Base-by-base conservation (phyloP, 2,113 vertebrate species). In the Puntigrus tetrazona region DNA sequence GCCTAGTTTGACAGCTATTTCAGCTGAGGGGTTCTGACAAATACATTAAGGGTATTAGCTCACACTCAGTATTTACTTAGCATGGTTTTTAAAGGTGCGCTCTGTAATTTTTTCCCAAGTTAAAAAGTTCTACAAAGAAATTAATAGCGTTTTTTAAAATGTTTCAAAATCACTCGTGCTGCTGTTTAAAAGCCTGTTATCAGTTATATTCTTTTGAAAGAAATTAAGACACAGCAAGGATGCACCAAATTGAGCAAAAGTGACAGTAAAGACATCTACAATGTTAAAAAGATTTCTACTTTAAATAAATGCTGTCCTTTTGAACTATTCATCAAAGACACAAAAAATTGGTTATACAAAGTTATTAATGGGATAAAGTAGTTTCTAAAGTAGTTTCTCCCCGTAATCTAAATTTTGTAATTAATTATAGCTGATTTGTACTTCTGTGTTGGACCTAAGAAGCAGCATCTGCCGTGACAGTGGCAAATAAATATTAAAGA, bases 1-100 rank as follows among this genome's bases (percentile, higher is more conserved):
- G 85, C 63, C 88, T 85, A 88, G 78, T 86, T 88, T 87, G 88
- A 91, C 84, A 90, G 88, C 88, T 82, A 59, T 65, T 83, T 87
- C 79, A 87, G 86, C 81, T 45, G 8, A 41, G 67, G n/a, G 69
- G 13, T 34, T 29, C 41, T 80, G 59, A 80, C 78, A 80, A 80
- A 80, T n/a, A 80, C 25, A 67, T 80, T 80, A 80, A 47, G 25
- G 27, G 14, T 80, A 80, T 67, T 67, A 80, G 27, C 78, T 67
- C 5, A 1, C 38, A 78, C n/a, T 41, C 7, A 9, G 57, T 57
- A 11, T 38, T 38, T 59, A 36, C 31, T 57, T 78, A n/a, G 11
- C 29, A 16, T 78, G 50, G 6, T 43, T 65, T 80, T 65, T 65
- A 22, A 47, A 65, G 18, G 27, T 29, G 78, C 7, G 13, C 34